Percentiles rank a stretch among this genome's conserved stretches.
phyloP scores from a whole-genome alignment of 2,797 vertebrate genomes.

The Schizopygopsis pylzovi region DNA sequence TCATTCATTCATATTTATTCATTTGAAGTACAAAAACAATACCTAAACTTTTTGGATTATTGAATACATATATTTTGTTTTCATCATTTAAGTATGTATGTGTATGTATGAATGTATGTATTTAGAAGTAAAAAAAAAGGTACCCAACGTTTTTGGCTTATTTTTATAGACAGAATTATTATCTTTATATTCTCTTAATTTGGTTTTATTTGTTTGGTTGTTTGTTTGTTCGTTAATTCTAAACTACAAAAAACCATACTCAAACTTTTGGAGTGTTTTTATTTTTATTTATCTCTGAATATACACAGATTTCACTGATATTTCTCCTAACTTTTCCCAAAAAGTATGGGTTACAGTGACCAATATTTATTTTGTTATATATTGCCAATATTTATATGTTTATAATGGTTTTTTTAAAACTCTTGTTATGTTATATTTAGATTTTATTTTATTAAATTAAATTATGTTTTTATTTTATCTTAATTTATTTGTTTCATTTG shows the following conservation, averaged over 20 bases:
- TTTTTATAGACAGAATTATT: not conserved
- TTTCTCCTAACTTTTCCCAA: not conserved
- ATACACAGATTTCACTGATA: not conserved
- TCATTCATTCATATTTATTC: not conserved
- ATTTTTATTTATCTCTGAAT: not conserved
- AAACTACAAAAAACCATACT: not conserved
- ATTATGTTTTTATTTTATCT: not conserved
- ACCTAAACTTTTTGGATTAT: not conserved
- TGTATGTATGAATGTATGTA: not conserved
- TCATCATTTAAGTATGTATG: not conserved
- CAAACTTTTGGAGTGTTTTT: too few species aligned
- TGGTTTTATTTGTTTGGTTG: not conserved
- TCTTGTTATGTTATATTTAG: not conserved
- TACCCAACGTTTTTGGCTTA: not conserved
- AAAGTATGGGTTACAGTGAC: not conserved
- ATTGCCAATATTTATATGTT: not conserved
- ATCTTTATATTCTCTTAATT: not conserved
- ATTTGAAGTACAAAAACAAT: not conserved
- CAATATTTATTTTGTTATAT: not conserved
- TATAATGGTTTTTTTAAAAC: not conserved
- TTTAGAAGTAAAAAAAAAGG: not conserved
- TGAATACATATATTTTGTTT: not conserved
- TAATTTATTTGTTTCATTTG: not conserved
- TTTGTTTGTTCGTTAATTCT: not conserved
- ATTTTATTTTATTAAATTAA: not conserved